phyloP scores from a whole-genome alignment of 1,140 invertebrate species.

The Nephotettix cincticeps region DNA sequence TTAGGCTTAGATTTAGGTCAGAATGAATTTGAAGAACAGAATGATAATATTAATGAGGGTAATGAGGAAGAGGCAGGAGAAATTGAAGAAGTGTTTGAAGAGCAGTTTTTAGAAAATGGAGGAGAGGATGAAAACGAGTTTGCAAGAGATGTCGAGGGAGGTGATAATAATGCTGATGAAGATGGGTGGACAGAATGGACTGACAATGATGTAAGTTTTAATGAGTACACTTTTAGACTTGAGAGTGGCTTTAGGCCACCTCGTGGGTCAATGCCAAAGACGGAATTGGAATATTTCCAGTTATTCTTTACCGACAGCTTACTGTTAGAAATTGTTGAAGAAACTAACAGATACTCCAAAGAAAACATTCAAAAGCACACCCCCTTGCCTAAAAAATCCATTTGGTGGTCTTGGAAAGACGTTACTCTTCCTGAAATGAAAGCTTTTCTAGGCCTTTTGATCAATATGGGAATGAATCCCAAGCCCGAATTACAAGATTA shows the following conservation, averaged over 20 bases:
- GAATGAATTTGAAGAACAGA: no score
- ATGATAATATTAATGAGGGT: background rate
- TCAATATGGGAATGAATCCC: constrained; percentile 13
- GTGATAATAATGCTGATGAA: background rate
- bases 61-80: no score
- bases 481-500: constrained; percentile 17
- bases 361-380: constrained; percentile 1
- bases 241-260: background rate
- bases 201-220: background rate
- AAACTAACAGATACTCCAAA: constrained; percentile 11
- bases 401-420: constrained; percentile 21
- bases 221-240: background rate
- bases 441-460: background rate
- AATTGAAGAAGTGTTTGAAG: no score
- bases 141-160: background rate
- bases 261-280: background rate
- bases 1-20: background rate
- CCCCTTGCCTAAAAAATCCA: background rate
- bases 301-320: constrained; percentile 4
- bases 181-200: background rate
- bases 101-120: background rate
- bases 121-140: background rate
- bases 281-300: constrained; percentile 6
- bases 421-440: background rate
- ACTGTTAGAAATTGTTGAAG: background rate